Evolutionary conservation across 2,888 invertebrate species (phyloP), one percentile per base, ranked within the genome.

Genomic region (Hirtodrosophila confusa): DNA sequence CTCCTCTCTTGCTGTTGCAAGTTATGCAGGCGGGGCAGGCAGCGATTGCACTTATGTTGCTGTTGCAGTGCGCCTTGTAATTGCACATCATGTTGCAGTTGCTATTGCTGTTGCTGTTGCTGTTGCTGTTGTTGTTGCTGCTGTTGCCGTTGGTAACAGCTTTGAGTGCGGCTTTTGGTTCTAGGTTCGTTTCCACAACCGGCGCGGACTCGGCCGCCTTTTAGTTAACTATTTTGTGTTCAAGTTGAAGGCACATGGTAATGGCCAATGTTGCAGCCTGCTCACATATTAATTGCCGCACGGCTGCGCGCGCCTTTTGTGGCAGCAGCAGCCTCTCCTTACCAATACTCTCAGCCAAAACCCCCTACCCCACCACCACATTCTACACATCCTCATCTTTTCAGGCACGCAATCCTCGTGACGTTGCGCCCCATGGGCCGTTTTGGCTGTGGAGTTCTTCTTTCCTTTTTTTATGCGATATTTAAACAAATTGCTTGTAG

Each of bases 191-290:
- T 5, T 31, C 51, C 23, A 39, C 37, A 24, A 44, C 7, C 10
- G 27, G 36, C 33, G 33, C 11, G 56, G 69, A 44, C 47, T 69
- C 41, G 66, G 64, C 69, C 67, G 83, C 83, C 88, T 86, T 88
- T 88, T 86, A 88, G 88, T 84, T 87, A 88, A 87, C 88, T 87
- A 85, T 85, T 88, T 88, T 87, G 85, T 85, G 84, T 85, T 85
- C 87, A 85, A 85, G 82, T 84, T 84, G 84, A 85, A 85, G 84
- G 84, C 84, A 88, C 84, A 85, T 85, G 84, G 87, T 85, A 85
- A 85, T 85, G 86, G 84, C 85, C 82, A 88, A 88, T 88, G 82
- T 83, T 88, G 80, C 88, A 84, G 82, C 87, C 66, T 72, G 87
- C 83, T 82, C 87, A 85, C 88, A 88, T 85, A 85, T 85, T 85